phyloP scores from a whole-genome alignment of 2,113 vertebrate genomes.

The Coptodon rendalli region DNA sequence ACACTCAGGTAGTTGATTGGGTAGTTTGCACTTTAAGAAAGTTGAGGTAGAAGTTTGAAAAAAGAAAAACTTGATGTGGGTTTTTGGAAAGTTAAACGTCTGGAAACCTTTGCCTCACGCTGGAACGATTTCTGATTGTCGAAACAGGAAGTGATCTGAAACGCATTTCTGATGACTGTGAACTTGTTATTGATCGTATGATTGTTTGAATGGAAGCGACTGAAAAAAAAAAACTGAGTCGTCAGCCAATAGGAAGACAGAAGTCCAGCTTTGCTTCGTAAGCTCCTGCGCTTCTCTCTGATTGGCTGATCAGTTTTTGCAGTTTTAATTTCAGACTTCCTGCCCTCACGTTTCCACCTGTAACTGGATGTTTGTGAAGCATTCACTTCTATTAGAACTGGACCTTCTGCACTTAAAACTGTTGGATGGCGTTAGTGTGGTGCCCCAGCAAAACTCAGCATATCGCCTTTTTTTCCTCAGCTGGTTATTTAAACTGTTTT shows the following conservation, averaged over 20 bases:
- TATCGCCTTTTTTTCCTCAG: background rate
- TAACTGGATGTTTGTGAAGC: background rate
- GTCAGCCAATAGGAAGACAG: background rate
- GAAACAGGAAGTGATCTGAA: conserved; percentile 21
- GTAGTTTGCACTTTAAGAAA: conserved; percentile 72
- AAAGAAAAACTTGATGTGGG: conserved; percentile 1
- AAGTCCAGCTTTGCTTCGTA: background rate
- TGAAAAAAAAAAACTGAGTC: background rate
- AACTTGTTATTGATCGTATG: conserved; percentile 30
- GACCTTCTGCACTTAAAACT: background rate
- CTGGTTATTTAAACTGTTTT: background rate
- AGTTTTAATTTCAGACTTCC: background rate
- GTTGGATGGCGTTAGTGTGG: background rate
- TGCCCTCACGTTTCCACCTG: background rate
- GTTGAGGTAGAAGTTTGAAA: background rate
- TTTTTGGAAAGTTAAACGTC: background rate
- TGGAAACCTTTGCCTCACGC: background rate
- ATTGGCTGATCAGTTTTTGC: background rate
- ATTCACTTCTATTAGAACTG: background rate
- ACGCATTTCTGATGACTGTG: conserved; percentile 40
- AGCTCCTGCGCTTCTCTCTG: background rate
- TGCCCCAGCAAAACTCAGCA: background rate
- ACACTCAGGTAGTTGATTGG: conserved; percentile 69
- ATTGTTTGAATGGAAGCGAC: background rate
- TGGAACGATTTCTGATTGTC: conserved; percentile 29